Evolutionary conservation across 2,113 vertebrate species (phyloP).

Genomic region (Pteropus alecto): DNA sequence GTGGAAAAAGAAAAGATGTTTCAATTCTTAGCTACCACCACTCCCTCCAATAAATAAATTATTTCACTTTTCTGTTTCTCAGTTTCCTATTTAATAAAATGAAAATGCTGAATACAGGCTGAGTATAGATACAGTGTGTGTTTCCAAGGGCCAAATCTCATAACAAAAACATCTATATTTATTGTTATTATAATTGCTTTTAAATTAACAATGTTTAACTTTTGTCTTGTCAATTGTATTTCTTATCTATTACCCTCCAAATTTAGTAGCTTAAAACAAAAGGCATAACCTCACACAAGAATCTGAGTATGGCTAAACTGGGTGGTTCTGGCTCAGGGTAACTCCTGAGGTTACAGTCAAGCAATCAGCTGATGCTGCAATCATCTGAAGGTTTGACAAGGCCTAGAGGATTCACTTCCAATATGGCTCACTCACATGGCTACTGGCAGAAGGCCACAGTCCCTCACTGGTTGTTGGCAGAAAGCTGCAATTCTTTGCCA

Average conservation of each 20-base stretch:
- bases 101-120: not conserved
- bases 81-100: constrained; percentile 23
- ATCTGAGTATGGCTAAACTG: not conserved
- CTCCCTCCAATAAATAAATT: not conserved
- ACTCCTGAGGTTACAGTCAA: not conserved
- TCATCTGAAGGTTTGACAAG: not conserved
- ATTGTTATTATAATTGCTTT: not conserved
- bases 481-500: not conserved
- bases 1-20: not conserved
- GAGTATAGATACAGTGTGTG: not conserved
- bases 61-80: not conserved
- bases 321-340: not conserved
- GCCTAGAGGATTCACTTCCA: not conserved
- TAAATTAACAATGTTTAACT: not conserved
- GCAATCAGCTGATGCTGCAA: not conserved
- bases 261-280: not conserved
- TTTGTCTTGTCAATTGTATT: not conserved
- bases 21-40: not conserved
- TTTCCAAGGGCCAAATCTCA: not conserved
- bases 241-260: not conserved
- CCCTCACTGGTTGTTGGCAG: not conserved
- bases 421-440: not conserved
- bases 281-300: not conserved
- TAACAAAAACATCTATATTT: not conserved
- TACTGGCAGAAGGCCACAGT: not conserved